These are phyloP conservation scores for Rambutsinella grinnellia DNA, from an alignment of 2,888 invertebrate genomes.

Conservation along the genomic window DNA sequence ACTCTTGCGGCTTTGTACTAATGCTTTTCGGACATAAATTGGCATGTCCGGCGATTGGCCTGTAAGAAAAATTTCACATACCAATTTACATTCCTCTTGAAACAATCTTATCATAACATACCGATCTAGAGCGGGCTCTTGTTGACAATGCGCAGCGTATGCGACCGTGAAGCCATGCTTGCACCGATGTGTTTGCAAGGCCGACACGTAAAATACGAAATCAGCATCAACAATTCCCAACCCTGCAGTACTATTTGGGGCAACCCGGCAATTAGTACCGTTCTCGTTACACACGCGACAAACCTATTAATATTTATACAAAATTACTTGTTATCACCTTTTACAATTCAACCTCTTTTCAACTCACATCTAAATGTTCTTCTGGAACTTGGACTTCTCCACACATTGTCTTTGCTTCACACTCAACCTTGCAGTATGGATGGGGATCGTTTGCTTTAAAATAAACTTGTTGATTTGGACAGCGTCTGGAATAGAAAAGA, in stretches of 20 bases:
- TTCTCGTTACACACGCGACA: slow-evolving; percentile 91
- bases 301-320: slow-evolving; percentile 72
- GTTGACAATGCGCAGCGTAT: slow-evolving; percentile 90
- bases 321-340: too few species aligned
- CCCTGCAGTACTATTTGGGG: slow-evolving; percentile 70
- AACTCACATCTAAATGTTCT: slow-evolving; percentile 90
- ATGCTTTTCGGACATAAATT: slow-evolving; percentile 97
- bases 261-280: slow-evolving; percentile 79
- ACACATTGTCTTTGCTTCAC: slow-evolving; percentile 89
- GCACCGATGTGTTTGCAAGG: slow-evolving; percentile 93
- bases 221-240: slow-evolving; percentile 85
- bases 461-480: slow-evolving; percentile 88
- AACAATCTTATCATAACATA: too few species aligned
- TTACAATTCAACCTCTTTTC: background rate
- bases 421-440: slow-evolving; percentile 89
- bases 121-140: slow-evolving; percentile 92
- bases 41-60: slow-evolving; percentile 98
- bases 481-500: slow-evolving; percentile 79
- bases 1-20: slow-evolving; percentile 89
- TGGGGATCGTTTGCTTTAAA: slow-evolving; percentile 79
- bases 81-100: background rate
- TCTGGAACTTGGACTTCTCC: slow-evolving; percentile 96
- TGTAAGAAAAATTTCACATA: slow-evolving; percentile 68
- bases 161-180: slow-evolving; percentile 69
- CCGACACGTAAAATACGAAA: slow-evolving; percentile 97